Percentiles rank a stretch among this genome's conserved stretches.
Evolutionary conservation across 2,888 invertebrate genomes (phyloP).

Genomic region (Drosophila nr. fundita): DNA sequence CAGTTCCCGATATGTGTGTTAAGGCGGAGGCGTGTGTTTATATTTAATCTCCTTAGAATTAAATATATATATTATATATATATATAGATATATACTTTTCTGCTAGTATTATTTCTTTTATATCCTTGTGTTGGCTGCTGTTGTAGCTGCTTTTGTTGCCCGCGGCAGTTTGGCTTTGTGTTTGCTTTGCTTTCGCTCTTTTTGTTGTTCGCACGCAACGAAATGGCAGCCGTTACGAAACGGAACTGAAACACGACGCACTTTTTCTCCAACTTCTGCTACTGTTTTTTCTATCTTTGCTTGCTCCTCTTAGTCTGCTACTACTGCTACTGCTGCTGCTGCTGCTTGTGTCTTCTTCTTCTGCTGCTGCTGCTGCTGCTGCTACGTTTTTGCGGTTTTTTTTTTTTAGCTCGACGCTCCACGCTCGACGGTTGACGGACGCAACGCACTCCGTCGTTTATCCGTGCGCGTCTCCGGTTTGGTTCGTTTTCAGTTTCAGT

Average conservation of each 20-base stretch:
- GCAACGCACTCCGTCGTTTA: constrained; percentile 2
- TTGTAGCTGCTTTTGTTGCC: constrained; percentile 47
- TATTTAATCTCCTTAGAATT: background rate
- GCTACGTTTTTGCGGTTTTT: constrained; percentile 1
- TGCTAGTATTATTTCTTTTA: constrained; percentile 7
- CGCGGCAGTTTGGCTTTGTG: constrained; percentile 65
- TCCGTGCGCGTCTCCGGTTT: constrained; percentile 17
- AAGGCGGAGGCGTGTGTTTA: background rate
- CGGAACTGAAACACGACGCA: constrained; percentile 68
- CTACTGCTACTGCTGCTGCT: background rate
- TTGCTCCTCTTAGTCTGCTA: background rate
- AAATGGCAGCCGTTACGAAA: constrained; percentile 49
- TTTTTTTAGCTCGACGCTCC: background rate
- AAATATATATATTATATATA: constrained; percentile 7
- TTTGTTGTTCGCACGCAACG: constrained; percentile 52
- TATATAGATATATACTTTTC: constrained; percentile 11
- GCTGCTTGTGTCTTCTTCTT: background rate
- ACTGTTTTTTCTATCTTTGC: background rate
- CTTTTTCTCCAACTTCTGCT: constrained; percentile 13
- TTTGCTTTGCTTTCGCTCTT: constrained; percentile 57
- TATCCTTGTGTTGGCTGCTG: constrained; percentile 12
- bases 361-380: too few relatives aligned
- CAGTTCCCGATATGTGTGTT: background rate
- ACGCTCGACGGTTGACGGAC: background rate
- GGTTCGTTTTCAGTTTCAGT: constrained; percentile 28